Evolutionary conservation across 2,797 vertebrate species (phyloP), one percentile per base, ranked within the genome.

Genomic region (Neomorphus geoffroyi): DNA sequence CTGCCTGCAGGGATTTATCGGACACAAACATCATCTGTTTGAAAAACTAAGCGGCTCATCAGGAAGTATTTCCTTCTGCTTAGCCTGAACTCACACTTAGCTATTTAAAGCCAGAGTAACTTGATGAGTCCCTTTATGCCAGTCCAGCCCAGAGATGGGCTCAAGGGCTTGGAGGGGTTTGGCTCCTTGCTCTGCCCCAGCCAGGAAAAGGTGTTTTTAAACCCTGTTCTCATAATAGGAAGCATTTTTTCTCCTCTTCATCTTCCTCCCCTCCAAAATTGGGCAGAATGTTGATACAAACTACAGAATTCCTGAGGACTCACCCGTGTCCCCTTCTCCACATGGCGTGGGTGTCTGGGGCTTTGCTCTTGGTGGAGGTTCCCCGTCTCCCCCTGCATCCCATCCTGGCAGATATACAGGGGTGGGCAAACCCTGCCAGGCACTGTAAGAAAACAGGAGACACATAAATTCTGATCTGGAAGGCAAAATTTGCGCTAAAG

Each of bases 351-450:
- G 22, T 23, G 35, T 15, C 18, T 17, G 28, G 45, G 45, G 27
- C 45, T 73, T 58, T 58, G 75, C 16, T 72, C 15, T 21, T 15
- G 51, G 67, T 45, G 37, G 12, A 35, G 51, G 18, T 24, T 15
- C 57, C 45, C 61, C 53, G 28, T 39, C 53, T 33, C 5, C 32
- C 32, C 30, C 30, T 5, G 17, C 9, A 50, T 30, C 51, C 28
- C 54, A 60, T 61, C 45, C 22, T 6, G 0, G 8, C 1, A 9
- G 64, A 35, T 27, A 17, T 17, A n/a, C 10, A 0, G 4, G 10
- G 27, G 14, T 22, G 32, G 45, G 35, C 72, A 77, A 62, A 45
- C 71, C 35, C 71, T 43, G 18, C 26, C 27, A 5, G 43, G 41
- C 7, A 43, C 43, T 0, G 2, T 2, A 35, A 70, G 26, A 27